Conservation (phyloP, 2,888 invertebrate genomes). For the Cerceris ruficornis region DNA sequence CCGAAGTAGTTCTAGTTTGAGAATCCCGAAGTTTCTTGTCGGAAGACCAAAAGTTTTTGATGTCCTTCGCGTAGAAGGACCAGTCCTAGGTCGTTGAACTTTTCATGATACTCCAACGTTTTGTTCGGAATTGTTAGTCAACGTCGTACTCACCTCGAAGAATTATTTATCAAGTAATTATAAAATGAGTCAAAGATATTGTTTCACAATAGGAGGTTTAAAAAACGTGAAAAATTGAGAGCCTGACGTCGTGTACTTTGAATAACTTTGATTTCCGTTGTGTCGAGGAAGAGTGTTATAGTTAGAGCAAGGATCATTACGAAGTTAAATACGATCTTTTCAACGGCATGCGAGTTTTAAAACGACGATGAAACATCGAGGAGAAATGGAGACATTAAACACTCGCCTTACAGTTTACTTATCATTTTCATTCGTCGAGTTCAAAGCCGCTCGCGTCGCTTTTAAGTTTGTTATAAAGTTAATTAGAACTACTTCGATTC, state of each 20-base stretch:
- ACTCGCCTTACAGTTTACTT: slow-evolving; percentile 32
- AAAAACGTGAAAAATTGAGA: no score
- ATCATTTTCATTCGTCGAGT: slow-evolving; percentile 20
- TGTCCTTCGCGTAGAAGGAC: no score
- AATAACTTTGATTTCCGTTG: background rate
- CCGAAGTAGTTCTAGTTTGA: background rate
- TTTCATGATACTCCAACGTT: no score
- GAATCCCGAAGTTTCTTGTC: background rate
- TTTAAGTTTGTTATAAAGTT: slow-evolving; percentile 43
- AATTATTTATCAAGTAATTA: no score
- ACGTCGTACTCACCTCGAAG: no score
- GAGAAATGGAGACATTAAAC: slow-evolving; percentile 23
- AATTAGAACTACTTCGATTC: slow-evolving; percentile 34
- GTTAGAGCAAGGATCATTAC: background rate
- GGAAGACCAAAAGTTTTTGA: background rate
- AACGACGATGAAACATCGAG: slow-evolving; percentile 23
- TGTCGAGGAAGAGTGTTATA: background rate
- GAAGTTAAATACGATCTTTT: background rate
- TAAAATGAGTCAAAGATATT: no score
- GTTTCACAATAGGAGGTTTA: no score
- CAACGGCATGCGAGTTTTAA: background rate
- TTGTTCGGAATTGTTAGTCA: no score
- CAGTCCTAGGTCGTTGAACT: no score
- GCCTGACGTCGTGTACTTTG: no score
- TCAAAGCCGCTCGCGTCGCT: slow-evolving; percentile 14